These are phyloP conservation scores for Apaloderma vittatum DNA, from an alignment of 2,113 vertebrate species.

Conservation along the genomic window DNA sequence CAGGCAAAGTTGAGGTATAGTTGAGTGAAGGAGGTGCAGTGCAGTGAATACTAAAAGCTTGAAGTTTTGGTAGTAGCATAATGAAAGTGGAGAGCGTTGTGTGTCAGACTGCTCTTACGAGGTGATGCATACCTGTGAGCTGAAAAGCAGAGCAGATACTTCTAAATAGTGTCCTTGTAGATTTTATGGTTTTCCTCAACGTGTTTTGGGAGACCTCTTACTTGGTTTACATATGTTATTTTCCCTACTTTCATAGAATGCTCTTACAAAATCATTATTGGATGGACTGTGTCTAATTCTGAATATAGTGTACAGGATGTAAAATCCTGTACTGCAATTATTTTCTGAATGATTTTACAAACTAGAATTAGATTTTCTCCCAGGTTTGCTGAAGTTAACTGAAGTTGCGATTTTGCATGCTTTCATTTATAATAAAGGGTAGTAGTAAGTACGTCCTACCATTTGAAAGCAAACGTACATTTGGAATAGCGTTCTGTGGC, in stretches of 20 bases:
- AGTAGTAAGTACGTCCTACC: background rate
- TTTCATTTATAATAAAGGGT: background rate
- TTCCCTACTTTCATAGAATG: background rate
- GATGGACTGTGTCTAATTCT: background rate
- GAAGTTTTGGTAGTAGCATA: background rate
- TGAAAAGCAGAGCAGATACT: background rate
- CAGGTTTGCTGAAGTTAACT: background rate
- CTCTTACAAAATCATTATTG: background rate
- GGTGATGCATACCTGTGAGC: background rate
- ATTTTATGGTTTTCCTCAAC: background rate
- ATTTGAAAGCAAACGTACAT: background rate
- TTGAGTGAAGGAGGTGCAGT: background rate
- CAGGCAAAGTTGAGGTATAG: background rate
- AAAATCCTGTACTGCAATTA: background rate
- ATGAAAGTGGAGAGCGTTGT: background rate
- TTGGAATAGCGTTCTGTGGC: background rate
- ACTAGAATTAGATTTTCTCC: background rate
- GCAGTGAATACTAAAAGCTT: background rate
- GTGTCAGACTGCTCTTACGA: background rate
- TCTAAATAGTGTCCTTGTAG: background rate
- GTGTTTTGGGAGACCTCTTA: background rate
- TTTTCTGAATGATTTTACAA: background rate
- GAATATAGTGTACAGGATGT: background rate
- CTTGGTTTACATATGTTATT: background rate
- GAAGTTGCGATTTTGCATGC: background rate